Conservation (phyloP, 2,888 invertebrate genomes). For the Halictus quadricinctus region DNA sequence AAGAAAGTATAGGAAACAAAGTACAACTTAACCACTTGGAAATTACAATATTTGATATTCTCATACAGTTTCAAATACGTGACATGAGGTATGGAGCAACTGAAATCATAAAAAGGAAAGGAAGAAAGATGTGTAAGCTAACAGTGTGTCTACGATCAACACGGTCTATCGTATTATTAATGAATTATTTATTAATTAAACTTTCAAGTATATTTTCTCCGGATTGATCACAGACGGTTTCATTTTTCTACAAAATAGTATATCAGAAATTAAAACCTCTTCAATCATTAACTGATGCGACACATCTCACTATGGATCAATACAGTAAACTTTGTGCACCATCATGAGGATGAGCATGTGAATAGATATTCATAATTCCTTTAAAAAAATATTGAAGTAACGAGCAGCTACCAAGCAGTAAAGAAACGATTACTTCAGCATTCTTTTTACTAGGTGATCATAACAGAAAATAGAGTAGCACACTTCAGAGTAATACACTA, state of each 20-base stretch:
- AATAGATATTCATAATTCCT: slow-evolving; percentile 51
- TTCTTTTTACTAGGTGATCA: slow-evolving; percentile 61
- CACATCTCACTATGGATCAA: slow-evolving; percentile 52
- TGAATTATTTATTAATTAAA: neutral
- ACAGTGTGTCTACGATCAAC: slow-evolving; percentile 53
- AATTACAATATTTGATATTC: slow-evolving; percentile 54
- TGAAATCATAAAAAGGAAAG: slow-evolving; percentile 48
- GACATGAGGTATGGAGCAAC: slow-evolving; percentile 54
- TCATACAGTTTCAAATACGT: slow-evolving; percentile 55
- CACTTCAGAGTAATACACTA: slow-evolving; percentile 55
- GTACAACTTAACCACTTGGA: slow-evolving; percentile 57
- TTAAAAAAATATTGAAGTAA: slow-evolving; percentile 59
- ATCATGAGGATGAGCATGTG: slow-evolving; percentile 40
- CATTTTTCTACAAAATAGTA: slow-evolving; percentile 45
- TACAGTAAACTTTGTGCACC: slow-evolving; percentile 42
- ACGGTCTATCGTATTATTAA: slow-evolving; percentile 3
- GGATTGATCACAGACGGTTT: slow-evolving; percentile 41
- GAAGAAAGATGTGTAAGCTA: slow-evolving; percentile 56
- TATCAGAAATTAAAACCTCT: slow-evolving; percentile 41
- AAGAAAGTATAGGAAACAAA: slow-evolving; percentile 34
- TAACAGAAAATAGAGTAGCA: slow-evolving; percentile 61
- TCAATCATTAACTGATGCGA: slow-evolving; percentile 49
- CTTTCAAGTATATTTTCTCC: slow-evolving; percentile 22
- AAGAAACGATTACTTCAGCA: slow-evolving; percentile 63
- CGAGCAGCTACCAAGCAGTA: slow-evolving; percentile 79